These are phyloP conservation scores for Hirtodrosophila alboralis DNA, from an alignment of 2,888 invertebrate species.

Conservation along the genomic window DNA sequence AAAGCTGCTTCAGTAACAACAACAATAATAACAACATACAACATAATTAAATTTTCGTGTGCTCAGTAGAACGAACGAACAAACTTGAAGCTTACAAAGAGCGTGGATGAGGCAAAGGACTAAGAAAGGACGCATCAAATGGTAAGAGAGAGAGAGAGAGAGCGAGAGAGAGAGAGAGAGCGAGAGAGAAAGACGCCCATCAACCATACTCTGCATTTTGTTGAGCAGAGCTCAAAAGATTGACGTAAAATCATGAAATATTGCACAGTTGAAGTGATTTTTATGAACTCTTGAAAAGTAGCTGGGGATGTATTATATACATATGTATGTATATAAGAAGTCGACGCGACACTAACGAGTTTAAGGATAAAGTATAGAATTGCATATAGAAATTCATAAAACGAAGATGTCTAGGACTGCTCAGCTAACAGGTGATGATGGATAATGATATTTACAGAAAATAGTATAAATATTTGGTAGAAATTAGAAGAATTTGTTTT, in stretches of 20 bases:
- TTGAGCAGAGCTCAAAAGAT: conserved; percentile 59
- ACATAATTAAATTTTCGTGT: conserved; percentile 71
- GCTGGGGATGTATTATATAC: conserved; percentile 40
- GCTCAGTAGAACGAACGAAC: conserved; percentile 64
- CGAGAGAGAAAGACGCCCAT: conserved; percentile 11
- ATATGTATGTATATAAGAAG: too few species aligned
- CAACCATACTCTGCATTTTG: conserved; percentile 20
- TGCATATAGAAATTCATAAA: conserved; percentile 42
- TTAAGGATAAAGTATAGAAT: conserved; percentile 56
- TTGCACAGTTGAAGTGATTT: conserved; percentile 77
- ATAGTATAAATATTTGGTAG: too few species aligned
- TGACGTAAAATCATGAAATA: conserved; percentile 70
- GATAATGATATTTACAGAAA: too few species aligned
- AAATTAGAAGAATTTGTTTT: too few species aligned
- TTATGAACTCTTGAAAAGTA: conserved; percentile 73
- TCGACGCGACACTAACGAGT: conserved; percentile 59
- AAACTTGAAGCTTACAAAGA: conserved; percentile 53
- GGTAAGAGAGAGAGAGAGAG: neutral
- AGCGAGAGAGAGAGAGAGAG: neutral
- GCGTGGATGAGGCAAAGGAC: neutral
- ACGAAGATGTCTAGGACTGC: conserved; percentile 11
- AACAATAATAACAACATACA: conserved; percentile 11
- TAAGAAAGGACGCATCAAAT: neutral
- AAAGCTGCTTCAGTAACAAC: conserved; percentile 41
- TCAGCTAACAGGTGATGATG: neutral